These are phyloP conservation scores for Pseudopleuronectes americanus DNA, from an alignment of 2,797 vertebrate species.

Conservation along the genomic window DNA sequence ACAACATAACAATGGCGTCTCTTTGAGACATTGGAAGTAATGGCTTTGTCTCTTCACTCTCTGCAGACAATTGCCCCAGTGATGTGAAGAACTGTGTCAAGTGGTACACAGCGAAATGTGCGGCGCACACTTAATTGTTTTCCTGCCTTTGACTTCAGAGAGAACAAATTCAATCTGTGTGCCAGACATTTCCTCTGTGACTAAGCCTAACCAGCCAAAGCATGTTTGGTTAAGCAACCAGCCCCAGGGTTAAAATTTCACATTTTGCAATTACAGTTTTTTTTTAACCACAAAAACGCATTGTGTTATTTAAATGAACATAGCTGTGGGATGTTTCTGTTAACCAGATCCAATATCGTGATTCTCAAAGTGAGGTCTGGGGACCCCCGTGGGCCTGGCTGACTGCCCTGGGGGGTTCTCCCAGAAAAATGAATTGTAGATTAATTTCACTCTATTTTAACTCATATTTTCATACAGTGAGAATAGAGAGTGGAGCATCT, in stretches of 20 bases:
- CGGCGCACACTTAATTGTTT: constrained; percentile 88
- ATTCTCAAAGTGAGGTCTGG: constrained; percentile 67
- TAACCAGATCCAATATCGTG: constrained; percentile 66
- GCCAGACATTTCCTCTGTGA: constrained; percentile 86
- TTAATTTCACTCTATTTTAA: constrained; percentile 68
- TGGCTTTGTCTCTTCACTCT: constrained; percentile 83
- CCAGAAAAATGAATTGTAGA: constrained; percentile 66
- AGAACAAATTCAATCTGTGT: constrained; percentile 86
- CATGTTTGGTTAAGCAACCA: constrained; percentile 87
- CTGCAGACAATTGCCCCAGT: constrained; percentile 84
- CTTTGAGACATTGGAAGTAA: constrained; percentile 80
- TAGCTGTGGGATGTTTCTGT: constrained; percentile 86
- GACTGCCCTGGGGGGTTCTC: constrained; percentile 46
- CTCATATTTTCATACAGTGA: constrained; percentile 41
- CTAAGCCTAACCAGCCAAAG: constrained; percentile 85
- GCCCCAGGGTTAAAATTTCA: constrained; percentile 85
- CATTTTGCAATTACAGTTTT: constrained; percentile 86
- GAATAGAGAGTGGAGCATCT: constrained; percentile 35
- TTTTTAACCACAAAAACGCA: constrained; percentile 74
- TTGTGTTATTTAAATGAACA: constrained; percentile 89
- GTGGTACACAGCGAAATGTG: constrained; percentile 82
- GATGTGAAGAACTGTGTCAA: constrained; percentile 88
- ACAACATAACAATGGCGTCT: constrained; percentile 81
- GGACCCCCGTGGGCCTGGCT: constrained; percentile 52
- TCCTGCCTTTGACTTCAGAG: constrained; percentile 85